These are phyloP conservation scores for Cichlasoma orientale DNA, from an alignment of 2,797 vertebrate species.

Conservation along the genomic window DNA sequence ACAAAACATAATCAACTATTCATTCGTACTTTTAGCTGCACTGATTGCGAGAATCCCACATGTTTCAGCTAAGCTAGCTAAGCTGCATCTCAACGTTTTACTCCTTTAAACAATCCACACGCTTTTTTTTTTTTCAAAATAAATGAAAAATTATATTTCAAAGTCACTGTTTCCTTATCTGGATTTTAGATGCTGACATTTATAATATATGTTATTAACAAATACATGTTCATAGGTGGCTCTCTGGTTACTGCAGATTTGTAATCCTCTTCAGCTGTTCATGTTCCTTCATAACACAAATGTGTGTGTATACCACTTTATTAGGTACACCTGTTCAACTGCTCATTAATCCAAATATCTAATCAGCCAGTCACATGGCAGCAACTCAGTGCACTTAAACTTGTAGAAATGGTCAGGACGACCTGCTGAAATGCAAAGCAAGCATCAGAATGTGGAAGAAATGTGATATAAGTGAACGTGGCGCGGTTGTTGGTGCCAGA, in stretches of 20 bases:
- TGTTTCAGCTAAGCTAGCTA: background rate
- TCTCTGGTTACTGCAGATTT: background rate
- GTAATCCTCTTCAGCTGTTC: background rate
- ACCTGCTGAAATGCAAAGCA: too few species aligned
- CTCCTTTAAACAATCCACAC: fast-evolving
- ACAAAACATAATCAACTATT: background rate
- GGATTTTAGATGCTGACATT: fast-evolving
- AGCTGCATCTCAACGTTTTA: background rate
- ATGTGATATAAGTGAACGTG: too few species aligned
- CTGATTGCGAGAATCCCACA: background rate
- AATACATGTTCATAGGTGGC: background rate
- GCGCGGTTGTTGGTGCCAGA: too few species aligned
- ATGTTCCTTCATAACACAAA: background rate
- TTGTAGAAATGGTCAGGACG: too few species aligned
- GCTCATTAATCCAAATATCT: too few species aligned
- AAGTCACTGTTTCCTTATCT: background rate
- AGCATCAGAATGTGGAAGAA: too few species aligned
- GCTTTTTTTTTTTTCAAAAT: background rate
- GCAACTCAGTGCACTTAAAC: too few species aligned
- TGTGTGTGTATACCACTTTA: too few species aligned
- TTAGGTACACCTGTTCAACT: too few species aligned
- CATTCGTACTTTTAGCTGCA: background rate
- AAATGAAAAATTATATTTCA: background rate
- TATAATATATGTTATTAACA: fast-evolving
- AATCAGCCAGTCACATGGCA: too few species aligned